These are phyloP conservation scores for Ptychobarbus kaznakovi DNA, from an alignment of 2,797 vertebrate genomes.

Conservation along the genomic window DNA sequence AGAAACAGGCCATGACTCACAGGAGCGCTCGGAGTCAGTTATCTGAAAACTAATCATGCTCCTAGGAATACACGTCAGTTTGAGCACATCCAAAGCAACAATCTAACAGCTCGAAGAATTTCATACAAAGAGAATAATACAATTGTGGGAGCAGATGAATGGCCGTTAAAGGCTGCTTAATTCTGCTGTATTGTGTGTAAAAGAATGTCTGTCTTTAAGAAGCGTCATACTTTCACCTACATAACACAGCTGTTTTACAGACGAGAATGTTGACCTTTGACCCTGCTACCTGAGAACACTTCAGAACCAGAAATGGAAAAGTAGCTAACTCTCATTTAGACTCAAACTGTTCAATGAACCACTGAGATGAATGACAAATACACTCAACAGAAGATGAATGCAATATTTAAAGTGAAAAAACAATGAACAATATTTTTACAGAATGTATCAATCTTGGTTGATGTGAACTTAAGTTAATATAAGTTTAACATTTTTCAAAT, in stretches of 20 bases:
- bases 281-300: slow-evolving; percentile 39
- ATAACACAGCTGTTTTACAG: slow-evolving; percentile 35
- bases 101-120: neutral
- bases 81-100: neutral
- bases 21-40: neutral
- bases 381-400: neutral
- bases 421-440: too few relatives aligned
- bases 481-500: neutral
- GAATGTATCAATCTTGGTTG: neutral
- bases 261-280: slow-evolving; percentile 45
- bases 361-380: neutral
- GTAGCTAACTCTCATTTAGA: neutral
- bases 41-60: slow-evolving; percentile 6
- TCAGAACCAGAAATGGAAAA: neutral
- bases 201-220: slow-evolving; percentile 13
- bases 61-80: neutral
- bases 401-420: neutral
- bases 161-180: neutral
- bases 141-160: neutral
- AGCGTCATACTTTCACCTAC: slow-evolving; percentile 19
- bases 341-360: neutral
- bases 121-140: neutral
- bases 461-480: neutral
- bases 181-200: neutral
- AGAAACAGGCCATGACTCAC: slow-evolving; percentile 41